phyloP scores from a whole-genome alignment of 2,113 vertebrate species.

The Sclerurus mexicanus region DNA sequence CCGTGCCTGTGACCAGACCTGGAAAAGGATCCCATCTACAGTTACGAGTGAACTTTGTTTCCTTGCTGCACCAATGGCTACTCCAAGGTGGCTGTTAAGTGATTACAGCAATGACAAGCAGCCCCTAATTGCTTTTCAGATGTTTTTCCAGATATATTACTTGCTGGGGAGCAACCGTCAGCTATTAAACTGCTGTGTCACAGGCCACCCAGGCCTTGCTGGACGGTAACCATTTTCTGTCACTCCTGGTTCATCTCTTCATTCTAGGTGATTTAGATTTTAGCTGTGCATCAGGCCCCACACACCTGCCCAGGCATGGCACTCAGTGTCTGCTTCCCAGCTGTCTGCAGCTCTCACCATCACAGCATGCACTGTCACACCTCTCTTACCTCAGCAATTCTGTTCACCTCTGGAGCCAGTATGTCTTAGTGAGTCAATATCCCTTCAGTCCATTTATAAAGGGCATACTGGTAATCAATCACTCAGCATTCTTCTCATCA shows the following conservation, averaged over 20 bases:
- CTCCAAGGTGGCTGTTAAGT: neutral
- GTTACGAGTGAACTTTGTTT: neutral
- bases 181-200: neutral
- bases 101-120: neutral
- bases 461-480: neutral
- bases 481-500: neutral
- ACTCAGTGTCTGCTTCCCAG: neutral
- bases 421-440: neutral
- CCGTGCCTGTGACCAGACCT: neutral
- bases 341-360: neutral
- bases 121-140: neutral
- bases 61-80: neutral
- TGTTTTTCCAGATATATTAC: neutral
- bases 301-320: rapidly evolving
- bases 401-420: neutral
- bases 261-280: neutral
- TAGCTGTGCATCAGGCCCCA: neutral
- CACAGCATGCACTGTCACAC: neutral
- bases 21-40: neutral
- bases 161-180: neutral
- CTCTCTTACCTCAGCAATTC: neutral
- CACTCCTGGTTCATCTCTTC: neutral
- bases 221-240: neutral
- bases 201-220: neutral
- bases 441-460: neutral